Evolutionary conservation across 92 coral and sea anemone species (phyloP).

Genomic region (Siderastrea radians): DNA sequence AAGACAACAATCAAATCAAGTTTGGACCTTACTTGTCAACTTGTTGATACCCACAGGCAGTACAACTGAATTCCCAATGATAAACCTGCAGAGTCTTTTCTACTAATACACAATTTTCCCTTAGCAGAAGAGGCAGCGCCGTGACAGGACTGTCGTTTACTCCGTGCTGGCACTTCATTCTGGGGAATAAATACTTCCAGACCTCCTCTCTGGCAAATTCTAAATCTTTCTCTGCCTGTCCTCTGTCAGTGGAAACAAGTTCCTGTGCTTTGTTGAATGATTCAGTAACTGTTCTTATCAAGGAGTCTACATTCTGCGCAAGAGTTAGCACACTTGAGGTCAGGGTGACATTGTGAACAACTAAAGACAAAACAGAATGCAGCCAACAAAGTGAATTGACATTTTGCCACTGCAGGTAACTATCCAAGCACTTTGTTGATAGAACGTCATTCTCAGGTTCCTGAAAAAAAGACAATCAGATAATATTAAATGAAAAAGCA

Average conservation of each 20-base stretch:
- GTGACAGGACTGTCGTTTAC: conserved; percentile 91
- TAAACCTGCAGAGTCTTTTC: conserved; percentile 79
- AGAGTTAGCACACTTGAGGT: not conserved
- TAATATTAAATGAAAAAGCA: no score
- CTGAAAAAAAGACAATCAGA: conserved; percentile 1
- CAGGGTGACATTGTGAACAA: conserved; percentile 85
- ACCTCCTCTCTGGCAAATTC: conserved; percentile 63
- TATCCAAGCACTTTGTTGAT: conserved; percentile 4
- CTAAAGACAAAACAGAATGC: conserved; percentile 74
- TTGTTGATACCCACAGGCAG: conserved; percentile 83
- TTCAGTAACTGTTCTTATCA: conserved; percentile 50
- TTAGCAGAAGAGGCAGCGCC: conserved; percentile 82
- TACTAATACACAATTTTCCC: conserved; percentile 58
- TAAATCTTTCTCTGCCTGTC: conserved; percentile 57
- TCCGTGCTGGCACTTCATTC: conserved; percentile 89
- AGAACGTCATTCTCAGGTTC: not conserved
- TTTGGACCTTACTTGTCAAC: conserved; percentile 73
- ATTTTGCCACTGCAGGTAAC: conserved; percentile 85
- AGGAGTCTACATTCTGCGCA: conserved; percentile 31
- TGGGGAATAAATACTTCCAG: conserved; percentile 83
- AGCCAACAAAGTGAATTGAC: conserved; percentile 91
- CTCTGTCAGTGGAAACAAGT: conserved; percentile 28
- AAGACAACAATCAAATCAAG: not conserved
- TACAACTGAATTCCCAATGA: conserved; percentile 85
- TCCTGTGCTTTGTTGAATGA: conserved; percentile 75